phyloP scores from a whole-genome alignment of 2,113 vertebrate genomes.

The Nansenia antarctica region DNA sequence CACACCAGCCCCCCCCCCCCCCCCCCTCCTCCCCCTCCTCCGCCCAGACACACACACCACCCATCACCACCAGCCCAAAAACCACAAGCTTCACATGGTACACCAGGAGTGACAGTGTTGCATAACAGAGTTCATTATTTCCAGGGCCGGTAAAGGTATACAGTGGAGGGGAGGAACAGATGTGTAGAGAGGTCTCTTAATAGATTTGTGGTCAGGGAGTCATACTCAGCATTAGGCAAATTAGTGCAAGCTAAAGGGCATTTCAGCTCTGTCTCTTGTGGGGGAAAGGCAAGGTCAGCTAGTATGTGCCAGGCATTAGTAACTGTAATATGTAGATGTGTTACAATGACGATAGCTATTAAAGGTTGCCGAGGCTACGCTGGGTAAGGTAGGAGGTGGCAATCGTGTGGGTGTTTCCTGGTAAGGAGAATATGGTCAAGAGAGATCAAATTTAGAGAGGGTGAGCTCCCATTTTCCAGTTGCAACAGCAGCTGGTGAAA shows the following conservation, averaged over 20 bases:
- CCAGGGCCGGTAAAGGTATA: background rate
- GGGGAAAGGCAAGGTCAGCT: background rate
- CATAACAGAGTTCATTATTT: background rate
- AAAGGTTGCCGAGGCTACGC: background rate
- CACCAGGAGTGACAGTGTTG: background rate
- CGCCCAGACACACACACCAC: background rate
- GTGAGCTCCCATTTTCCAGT: too few relatives aligned
- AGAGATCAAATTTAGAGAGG: too few relatives aligned
- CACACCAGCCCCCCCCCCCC: background rate
- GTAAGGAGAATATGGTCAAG: too few relatives aligned
- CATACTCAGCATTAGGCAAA: slow-evolving; percentile 11
- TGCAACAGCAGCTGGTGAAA: too few relatives aligned
- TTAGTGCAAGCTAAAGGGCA: slow-evolving; percentile 7
- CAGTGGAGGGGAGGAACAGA: background rate
- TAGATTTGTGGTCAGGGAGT: slow-evolving; percentile 13
- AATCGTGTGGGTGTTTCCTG: too few relatives aligned
- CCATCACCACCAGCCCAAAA: too few relatives aligned
- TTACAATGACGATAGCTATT: background rate
- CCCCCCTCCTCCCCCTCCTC: background rate
- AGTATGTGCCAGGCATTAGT: slow-evolving; percentile 3
- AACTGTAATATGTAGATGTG: background rate
- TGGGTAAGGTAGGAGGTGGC: background rate
- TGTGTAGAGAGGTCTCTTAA: slow-evolving; percentile 1
- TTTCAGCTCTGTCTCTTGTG: background rate
- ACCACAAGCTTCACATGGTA: background rate